Percentiles rank a stretch among this genome's conserved stretches.
These are phyloP conservation scores for Vipera ursinii DNA, from an alignment of 2,797 vertebrate species.

Conservation along the genomic window DNA sequence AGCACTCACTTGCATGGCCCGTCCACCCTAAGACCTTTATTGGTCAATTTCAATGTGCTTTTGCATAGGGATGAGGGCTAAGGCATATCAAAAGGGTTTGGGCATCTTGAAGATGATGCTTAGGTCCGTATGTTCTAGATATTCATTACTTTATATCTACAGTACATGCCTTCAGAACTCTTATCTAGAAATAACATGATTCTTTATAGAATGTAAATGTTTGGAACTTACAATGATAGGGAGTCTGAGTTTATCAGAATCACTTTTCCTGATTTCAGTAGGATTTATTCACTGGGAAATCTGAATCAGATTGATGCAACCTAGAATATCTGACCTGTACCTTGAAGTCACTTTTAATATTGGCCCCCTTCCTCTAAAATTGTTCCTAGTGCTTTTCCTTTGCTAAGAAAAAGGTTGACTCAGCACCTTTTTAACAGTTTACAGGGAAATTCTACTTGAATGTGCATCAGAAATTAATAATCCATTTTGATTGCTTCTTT, in stretches of 20 bases:
- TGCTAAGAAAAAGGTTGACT: background rate
- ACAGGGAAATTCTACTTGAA: background rate
- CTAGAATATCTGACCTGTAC: background rate
- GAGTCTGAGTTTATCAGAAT: background rate
- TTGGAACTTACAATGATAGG: background rate
- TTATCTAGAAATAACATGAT: background rate
- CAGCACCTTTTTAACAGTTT: conserved; percentile 10
- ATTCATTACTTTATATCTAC: background rate
- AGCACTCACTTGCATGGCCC: background rate
- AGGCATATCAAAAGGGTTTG: background rate
- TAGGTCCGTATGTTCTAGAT: background rate
- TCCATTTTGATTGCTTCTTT: conserved; percentile 14
- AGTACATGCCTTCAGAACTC: background rate
- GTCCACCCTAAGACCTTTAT: background rate
- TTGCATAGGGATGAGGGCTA: background rate
- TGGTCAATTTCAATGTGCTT: background rate
- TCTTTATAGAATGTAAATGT: background rate
- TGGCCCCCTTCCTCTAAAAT: background rate
- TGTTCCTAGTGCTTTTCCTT: background rate
- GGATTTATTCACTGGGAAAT: background rate
- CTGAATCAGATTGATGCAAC: background rate
- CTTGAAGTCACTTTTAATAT: background rate
- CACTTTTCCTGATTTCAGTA: background rate
- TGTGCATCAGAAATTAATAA: background rate
- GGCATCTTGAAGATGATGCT: background rate